Evolutionary conservation across 2,113 vertebrate species (phyloP).

Genomic region (Triplophysa tibetana): DNA sequence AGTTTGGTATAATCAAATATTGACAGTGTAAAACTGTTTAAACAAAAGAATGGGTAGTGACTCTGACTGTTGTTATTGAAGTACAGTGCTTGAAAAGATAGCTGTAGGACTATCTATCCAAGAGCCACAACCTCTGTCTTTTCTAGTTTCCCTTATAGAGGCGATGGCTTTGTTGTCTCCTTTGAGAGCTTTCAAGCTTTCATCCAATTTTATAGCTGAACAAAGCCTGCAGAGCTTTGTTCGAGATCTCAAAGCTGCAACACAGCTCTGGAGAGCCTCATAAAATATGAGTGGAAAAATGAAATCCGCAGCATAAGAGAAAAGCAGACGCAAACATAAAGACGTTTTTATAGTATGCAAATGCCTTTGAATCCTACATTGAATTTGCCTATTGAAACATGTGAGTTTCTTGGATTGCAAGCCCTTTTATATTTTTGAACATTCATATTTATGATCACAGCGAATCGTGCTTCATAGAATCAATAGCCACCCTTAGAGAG

Average conservation of each 20-base stretch:
- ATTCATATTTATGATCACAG: constrained; percentile 38
- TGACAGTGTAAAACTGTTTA: constrained; percentile 25
- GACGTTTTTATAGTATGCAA: constrained; percentile 43
- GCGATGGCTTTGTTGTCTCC: constrained; percentile 47
- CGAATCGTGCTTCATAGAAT: constrained; percentile 13
- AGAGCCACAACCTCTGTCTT: constrained; percentile 33
- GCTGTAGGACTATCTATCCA: constrained; percentile 35
- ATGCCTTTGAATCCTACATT: constrained; percentile 41
- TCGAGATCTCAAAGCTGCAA: constrained; percentile 46
- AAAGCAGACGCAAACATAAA: constrained; percentile 42
- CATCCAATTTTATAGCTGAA: constrained; percentile 54
- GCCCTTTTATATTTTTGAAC: constrained; percentile 38
- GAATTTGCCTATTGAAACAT: constrained; percentile 39
- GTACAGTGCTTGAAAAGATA: constrained; percentile 25
- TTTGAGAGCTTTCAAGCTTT: constrained; percentile 50
- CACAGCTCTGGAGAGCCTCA: constrained; percentile 45
- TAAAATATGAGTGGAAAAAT: constrained; percentile 48
- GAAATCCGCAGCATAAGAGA: constrained; percentile 27
- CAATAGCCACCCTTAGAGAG: constrained; percentile 20
- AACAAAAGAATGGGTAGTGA: constrained; percentile 18
- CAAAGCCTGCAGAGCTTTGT: constrained; percentile 52
- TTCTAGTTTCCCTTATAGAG: constrained; percentile 34
- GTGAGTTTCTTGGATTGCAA: constrained; percentile 18
- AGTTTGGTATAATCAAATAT: constrained; percentile 4
- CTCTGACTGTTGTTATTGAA: constrained; percentile 20